Evolutionary conservation across 2,113 vertebrate species (phyloP).

Genomic region (Antigone vipio): DNA sequence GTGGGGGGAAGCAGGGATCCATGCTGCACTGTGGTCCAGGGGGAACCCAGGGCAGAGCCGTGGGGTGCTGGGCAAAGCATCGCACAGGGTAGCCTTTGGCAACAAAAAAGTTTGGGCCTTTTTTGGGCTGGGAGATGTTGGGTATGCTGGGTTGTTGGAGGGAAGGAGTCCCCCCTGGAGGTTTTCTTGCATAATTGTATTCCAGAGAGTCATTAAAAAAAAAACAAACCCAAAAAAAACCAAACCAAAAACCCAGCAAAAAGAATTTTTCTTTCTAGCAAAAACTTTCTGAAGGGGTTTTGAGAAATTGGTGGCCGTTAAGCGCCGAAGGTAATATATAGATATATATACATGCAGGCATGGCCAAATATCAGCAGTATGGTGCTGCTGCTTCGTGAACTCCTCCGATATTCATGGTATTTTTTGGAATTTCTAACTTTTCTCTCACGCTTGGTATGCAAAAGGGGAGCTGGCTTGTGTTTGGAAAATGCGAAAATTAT

Average conservation of each 20-base stretch:
- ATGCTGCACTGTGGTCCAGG: fast-evolving
- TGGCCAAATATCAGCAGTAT: not conserved
- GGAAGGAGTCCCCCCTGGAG: not conserved
- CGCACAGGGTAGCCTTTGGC: fast-evolving
- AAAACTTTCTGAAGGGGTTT: not conserved
- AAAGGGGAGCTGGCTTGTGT: not conserved
- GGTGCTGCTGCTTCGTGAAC: not conserved
- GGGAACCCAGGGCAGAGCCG: not conserved
- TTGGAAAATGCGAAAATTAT: not conserved
- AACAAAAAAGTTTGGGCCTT: not conserved
- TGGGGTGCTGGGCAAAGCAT: not conserved
- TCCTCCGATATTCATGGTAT: not conserved
- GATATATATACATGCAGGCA: fast-evolving
- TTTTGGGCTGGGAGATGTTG: not conserved
- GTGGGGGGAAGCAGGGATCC: not conserved
- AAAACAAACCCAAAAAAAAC: too few species aligned
- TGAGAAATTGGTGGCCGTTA: not conserved
- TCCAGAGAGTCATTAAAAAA: not conserved
- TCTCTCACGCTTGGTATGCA: fast-evolving
- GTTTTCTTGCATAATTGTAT: not conserved
- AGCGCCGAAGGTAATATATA: not conserved
- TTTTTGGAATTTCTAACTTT: not conserved
- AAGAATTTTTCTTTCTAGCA: not conserved
- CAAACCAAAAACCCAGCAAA: not conserved
- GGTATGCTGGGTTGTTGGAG: fast-evolving